Evolutionary conservation across 2,113 vertebrate species (phyloP).

Genomic region (Hemiscyllium ocellatum): DNA sequence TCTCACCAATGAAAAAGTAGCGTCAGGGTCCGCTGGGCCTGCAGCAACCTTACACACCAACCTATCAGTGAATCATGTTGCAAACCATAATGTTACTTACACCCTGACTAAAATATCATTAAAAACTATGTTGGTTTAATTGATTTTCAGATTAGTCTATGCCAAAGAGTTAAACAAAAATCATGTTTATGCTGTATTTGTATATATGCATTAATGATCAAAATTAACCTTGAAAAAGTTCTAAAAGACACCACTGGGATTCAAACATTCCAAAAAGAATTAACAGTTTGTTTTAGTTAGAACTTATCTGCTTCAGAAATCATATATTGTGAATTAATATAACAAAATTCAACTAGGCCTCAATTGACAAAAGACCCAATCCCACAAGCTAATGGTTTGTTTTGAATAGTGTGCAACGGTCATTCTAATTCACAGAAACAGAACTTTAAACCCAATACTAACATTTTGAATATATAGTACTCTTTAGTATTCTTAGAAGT

Average conservation of each 20-base stretch:
- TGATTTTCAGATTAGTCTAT: neutral
- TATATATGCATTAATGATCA: neutral
- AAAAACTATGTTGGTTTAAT: neutral
- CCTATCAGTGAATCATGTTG: neutral
- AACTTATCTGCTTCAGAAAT: neutral
- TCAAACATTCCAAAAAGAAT: neutral
- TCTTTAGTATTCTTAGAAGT: neutral
- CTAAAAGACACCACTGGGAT: neutral
- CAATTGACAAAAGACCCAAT: neutral
- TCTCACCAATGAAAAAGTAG: too few species aligned
- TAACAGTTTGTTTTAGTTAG: conserved; percentile 4
- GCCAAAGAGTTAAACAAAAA: neutral
- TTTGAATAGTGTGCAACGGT: too few species aligned
- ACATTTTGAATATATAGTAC: neutral
- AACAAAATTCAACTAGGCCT: neutral
- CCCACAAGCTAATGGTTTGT: neutral
- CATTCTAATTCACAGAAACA: too few species aligned
- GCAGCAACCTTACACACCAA: neutral
- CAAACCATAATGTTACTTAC: neutral
- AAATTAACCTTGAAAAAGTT: neutral
- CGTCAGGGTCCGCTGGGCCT: too few species aligned
- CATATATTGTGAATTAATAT: neutral
- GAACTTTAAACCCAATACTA: too few species aligned
- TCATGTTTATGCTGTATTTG: neutral
- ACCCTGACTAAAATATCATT: neutral